Conservation (phyloP, 2,113 vertebrate species). For the Pachyramphus minor region DNA sequence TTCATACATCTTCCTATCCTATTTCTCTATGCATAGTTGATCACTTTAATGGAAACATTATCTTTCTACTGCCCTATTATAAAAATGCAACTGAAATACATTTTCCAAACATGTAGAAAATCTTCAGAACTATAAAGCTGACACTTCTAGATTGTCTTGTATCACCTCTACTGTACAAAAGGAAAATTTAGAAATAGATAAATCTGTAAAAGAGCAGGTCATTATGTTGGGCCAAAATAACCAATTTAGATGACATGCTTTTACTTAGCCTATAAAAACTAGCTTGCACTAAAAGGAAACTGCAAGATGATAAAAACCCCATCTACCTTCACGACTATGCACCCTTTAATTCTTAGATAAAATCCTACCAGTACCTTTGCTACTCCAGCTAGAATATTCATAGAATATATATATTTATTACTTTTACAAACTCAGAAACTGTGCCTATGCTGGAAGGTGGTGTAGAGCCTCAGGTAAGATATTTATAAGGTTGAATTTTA, state of each 20-base stretch:
- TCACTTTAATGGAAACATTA: conserved; percentile 67
- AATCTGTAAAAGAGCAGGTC: conserved; percentile 33
- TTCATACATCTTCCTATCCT: conserved; percentile 15
- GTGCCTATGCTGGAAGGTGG: not conserved
- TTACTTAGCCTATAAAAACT: not conserved
- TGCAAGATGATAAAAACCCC: not conserved
- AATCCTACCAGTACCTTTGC: not conserved
- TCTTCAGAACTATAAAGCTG: conserved; percentile 43
- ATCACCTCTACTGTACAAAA: conserved; percentile 1
- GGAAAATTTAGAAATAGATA: conserved; percentile 48
- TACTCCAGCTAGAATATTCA: not conserved
- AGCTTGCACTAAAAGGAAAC: not conserved
- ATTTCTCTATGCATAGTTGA: conserved; percentile 34
- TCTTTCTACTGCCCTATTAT: conserved; percentile 47
- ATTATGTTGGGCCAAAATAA: conserved; percentile 50
- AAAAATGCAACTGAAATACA: conserved; percentile 47
- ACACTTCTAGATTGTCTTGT: conserved; percentile 23
- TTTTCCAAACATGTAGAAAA: conserved; percentile 17
- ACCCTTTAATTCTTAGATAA: not conserved
- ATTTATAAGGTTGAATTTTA: not conserved
- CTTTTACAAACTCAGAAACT: not conserved
- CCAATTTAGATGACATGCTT: conserved; percentile 23
- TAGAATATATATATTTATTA: not conserved
- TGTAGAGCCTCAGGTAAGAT: not conserved
- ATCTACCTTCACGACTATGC: not conserved